A percentile compares a stretch with the other conserved stretches of the same genome.
phyloP scores from a whole-genome alignment of 2,113 vertebrate species.

The Saguinus midas region DNA sequence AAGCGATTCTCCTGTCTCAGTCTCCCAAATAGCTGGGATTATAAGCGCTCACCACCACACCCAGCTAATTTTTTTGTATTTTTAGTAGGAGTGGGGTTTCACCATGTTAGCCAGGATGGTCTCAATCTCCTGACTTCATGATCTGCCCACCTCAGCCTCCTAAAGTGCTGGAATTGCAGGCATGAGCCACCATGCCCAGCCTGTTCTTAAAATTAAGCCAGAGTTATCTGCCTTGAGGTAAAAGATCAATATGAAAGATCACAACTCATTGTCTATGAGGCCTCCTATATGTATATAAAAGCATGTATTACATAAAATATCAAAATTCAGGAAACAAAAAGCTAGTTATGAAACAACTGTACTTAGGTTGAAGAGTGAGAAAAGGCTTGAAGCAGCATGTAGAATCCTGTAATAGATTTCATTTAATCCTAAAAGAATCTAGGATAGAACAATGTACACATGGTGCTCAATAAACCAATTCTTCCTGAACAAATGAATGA shows the following conservation, averaged over 20 bases:
- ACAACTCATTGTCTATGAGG: conserved; percentile 35
- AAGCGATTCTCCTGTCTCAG: too few species aligned
- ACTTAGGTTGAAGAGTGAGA: background rate
- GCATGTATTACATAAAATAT: background rate
- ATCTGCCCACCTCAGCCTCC: too few species aligned
- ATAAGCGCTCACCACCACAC: too few species aligned
- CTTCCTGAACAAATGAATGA: background rate
- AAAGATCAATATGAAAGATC: conserved; percentile 53
- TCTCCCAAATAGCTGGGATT: too few species aligned
- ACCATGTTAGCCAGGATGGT: too few species aligned
- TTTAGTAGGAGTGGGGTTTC: too few species aligned
- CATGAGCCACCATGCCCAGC: too few species aligned
- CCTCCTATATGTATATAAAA: conserved; percentile 21
- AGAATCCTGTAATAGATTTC: background rate
- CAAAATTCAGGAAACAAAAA: conserved; percentile 47
- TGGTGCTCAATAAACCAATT: background rate
- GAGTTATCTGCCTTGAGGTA: conserved; percentile 22
- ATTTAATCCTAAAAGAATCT: background rate
- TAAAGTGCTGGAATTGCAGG: too few species aligned
- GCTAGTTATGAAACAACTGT: background rate
- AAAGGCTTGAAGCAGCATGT: background rate
- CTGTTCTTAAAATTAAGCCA: background rate
- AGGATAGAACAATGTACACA: background rate
- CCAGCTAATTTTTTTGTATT: too few species aligned
- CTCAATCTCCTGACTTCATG: too few species aligned